Percentiles rank a stretch among this genome's conserved stretches.
Conservation (phyloP, 2,113 vertebrate species). For the Phycodurus eques region DNA sequence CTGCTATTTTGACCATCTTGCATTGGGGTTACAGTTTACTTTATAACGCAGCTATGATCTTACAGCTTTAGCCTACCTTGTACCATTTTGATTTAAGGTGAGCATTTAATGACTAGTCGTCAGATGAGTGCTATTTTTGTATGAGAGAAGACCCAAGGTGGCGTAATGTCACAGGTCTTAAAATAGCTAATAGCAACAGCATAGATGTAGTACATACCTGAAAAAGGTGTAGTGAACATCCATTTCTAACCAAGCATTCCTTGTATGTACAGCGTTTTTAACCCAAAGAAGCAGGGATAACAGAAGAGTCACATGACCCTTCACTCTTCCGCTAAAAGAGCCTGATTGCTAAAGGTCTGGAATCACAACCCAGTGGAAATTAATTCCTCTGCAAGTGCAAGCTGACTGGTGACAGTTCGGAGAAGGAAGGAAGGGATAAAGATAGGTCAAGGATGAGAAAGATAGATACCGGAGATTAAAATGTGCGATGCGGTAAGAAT, state of each 20-base stretch:
- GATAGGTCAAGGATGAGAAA: slow-evolving; percentile 43
- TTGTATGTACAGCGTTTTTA: neutral
- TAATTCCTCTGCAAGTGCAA: slow-evolving; percentile 35
- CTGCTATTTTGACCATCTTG: too few relatives aligned
- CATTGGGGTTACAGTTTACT: too few relatives aligned
- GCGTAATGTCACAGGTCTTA: neutral
- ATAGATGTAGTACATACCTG: neutral
- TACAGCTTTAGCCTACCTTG: neutral
- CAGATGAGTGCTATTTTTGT: neutral
- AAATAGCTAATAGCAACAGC: neutral
- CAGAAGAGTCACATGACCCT: neutral
- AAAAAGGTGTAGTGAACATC: neutral
- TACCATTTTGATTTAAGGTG: neutral
- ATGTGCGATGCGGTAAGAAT: slow-evolving; percentile 29
- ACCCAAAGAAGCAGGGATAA: neutral
- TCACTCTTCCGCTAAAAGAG: slow-evolving; percentile 53
- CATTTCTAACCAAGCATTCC: neutral
- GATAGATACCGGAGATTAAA: neutral
- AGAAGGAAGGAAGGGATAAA: slow-evolving; percentile 47
- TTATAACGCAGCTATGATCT: too few relatives aligned
- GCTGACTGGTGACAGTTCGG: slow-evolving; percentile 46
- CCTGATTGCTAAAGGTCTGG: slow-evolving; percentile 6
- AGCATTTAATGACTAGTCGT: neutral
- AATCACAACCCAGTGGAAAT: slow-evolving; percentile 10
- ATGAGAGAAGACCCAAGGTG: neutral